A percentile compares a stretch with the other conserved stretches of the same genome.
Evolutionary conservation across 1,140 invertebrate species (phyloP).

Genomic region (Aphaenogaster floridana): DNA sequence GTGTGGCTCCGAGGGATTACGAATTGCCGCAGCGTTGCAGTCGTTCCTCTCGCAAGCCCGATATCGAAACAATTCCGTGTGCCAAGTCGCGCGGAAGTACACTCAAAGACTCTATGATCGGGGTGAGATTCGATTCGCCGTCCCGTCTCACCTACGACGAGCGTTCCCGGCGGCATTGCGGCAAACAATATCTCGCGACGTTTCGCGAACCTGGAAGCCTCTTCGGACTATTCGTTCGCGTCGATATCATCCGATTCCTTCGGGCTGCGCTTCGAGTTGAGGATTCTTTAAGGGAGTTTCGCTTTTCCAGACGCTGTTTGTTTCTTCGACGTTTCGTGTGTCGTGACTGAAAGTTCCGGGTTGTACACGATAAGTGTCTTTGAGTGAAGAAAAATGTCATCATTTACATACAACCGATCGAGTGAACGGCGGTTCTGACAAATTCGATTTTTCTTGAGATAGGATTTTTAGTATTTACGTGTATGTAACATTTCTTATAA

Average conservation of each 20-base stretch:
- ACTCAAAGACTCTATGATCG: conserved; percentile 75
- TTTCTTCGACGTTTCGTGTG: conserved; percentile 8
- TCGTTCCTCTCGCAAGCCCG: conserved; percentile 53
- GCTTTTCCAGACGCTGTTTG: not conserved
- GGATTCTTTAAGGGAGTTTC: conserved; percentile 36
- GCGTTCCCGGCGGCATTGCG: conserved; percentile 54
- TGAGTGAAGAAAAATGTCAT: not conserved
- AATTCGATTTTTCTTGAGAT: not conserved
- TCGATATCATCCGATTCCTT: conserved; percentile 48
- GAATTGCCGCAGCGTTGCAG: conserved; percentile 79
- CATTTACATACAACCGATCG: not conserved
- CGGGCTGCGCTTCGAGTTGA: conserved; percentile 9
- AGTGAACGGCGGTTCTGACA: not conserved
- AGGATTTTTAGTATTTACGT: not conserved
- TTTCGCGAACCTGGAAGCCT: conserved; percentile 41
- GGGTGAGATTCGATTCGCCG: conserved; percentile 60
- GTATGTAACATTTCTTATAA: not conserved
- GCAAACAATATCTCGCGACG: conserved; percentile 63
- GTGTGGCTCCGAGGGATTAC: conserved; percentile 73
- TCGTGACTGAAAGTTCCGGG: conserved; percentile 3
- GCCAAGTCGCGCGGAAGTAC: conserved; percentile 73
- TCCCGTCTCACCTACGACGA: conserved; percentile 4
- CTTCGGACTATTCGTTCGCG: conserved; percentile 30
- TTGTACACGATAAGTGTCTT: not conserved
- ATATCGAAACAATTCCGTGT: conserved; percentile 70